These are phyloP conservation scores for Bombus haemorrhoidalis DNA, from an alignment of 1,140 invertebrate genomes.

Conservation along the genomic window DNA sequence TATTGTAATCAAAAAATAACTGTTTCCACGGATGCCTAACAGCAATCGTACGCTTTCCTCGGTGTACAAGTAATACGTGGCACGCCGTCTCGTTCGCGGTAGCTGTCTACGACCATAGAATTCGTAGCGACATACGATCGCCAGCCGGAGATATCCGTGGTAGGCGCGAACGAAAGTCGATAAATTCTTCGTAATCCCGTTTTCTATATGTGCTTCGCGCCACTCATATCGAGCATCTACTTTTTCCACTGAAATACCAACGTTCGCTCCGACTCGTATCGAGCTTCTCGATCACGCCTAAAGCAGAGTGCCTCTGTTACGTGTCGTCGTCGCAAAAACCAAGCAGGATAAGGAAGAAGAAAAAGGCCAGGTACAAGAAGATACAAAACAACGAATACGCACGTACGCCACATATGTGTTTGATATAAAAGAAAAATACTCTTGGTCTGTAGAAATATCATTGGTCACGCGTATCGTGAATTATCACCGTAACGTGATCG, in stretches of 20 bases:
- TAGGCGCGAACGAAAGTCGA: conserved; percentile 38
- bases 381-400: background rate
- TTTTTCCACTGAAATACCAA: conserved; percentile 36
- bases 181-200: conserved; percentile 51
- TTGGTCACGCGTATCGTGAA: background rate
- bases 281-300: conserved; percentile 28
- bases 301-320: conserved; percentile 15
- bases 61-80: background rate
- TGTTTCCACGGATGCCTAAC: conserved; percentile 3
- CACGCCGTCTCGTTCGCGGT: background rate
- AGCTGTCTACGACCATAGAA: conserved; percentile 14
- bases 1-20: conserved; percentile 40
- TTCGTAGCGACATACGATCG: conserved; percentile 37
- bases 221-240: conserved; percentile 38
- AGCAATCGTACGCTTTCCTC: conserved; percentile 10
- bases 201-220: conserved; percentile 20
- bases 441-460: background rate
- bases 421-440: background rate
- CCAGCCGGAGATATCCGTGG: conserved; percentile 16
- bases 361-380: background rate
- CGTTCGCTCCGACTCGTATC: conserved; percentile 4
- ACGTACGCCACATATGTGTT: background rate
- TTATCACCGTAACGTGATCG: background rate
- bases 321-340: background rate
- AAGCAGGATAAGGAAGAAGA: background rate